Conservation (phyloP, 2,888 invertebrate species). For the Ctenicera cuprea region DNA sequence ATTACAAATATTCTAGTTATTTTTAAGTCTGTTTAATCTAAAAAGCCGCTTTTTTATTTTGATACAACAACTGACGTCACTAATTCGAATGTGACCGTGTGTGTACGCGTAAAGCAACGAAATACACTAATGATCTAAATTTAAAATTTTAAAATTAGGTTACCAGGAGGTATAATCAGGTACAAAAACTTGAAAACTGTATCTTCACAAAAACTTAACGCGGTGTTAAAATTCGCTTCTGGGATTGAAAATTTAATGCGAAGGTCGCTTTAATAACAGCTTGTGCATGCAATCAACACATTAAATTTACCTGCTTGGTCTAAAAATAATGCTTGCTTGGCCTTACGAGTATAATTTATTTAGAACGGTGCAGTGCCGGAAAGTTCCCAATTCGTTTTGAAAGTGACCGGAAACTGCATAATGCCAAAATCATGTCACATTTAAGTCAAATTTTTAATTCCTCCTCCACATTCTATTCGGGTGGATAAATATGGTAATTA, state of each 20-base stretch:
- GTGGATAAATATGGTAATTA: slow-evolving; percentile 6
- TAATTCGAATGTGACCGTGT: slow-evolving; percentile 22
- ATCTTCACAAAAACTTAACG: background rate
- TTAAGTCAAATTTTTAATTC: slow-evolving; percentile 10
- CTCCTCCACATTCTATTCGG: background rate
- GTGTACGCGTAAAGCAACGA: slow-evolving; percentile 2
- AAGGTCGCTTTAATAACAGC: slow-evolving; percentile 24
- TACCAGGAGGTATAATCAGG: slow-evolving; percentile 48
- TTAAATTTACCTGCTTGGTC: slow-evolving; percentile 25
- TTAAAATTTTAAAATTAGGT: slow-evolving; percentile 61
- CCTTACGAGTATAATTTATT: background rate
- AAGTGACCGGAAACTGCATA: background rate
- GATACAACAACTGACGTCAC: slow-evolving; percentile 23
- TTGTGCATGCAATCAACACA: slow-evolving; percentile 24
- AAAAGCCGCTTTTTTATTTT: background rate
- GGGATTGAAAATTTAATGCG: background rate
- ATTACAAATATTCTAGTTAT: background rate
- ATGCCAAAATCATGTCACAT: slow-evolving; percentile 32
- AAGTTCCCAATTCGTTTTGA: slow-evolving; percentile 13
- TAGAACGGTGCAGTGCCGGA: background rate
- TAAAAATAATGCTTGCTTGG: slow-evolving; percentile 23
- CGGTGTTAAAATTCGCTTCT: background rate
- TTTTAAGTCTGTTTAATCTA: slow-evolving; percentile 2
- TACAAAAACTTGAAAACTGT: slow-evolving; percentile 13
- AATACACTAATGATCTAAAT: slow-evolving; percentile 52